Percentiles rank a stretch among this genome's conserved stretches.
Conservation (phyloP, 2,113 vertebrate species). For the Poicephalus gulielmi region DNA sequence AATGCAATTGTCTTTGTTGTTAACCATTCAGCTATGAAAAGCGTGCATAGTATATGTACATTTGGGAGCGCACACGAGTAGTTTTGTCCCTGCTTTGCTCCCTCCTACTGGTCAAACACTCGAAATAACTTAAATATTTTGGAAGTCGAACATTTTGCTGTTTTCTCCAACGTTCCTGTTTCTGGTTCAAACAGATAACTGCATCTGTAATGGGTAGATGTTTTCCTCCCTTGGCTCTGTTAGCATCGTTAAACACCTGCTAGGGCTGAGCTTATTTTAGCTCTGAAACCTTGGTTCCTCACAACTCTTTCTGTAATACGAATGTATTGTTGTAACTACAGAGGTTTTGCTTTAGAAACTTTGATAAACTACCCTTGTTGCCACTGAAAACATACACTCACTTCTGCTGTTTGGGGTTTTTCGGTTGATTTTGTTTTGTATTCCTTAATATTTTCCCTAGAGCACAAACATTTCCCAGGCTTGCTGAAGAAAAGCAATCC, state of each 20-base stretch:
- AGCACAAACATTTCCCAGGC: background rate
- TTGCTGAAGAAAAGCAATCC: background rate
- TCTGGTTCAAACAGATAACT: conserved; percentile 30
- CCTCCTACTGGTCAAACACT: conserved; percentile 49
- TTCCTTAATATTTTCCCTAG: background rate
- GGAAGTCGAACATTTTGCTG: background rate
- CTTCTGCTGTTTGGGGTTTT: background rate
- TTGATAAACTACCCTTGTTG: background rate
- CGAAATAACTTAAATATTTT: conserved; percentile 52
- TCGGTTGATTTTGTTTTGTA: background rate
- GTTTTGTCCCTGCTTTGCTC: conserved; percentile 53
- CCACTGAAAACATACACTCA: background rate
- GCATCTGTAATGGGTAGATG: background rate
- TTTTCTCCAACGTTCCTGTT: conserved; percentile 11
- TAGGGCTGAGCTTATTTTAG: background rate
- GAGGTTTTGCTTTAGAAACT: background rate
- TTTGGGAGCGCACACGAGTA: conserved; percentile 11
- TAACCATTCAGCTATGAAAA: conserved; percentile 58
- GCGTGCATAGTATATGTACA: conserved; percentile 18
- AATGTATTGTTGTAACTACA: background rate
- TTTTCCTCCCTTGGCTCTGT: background rate
- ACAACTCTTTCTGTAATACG: background rate
- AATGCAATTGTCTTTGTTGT: conserved; percentile 65
- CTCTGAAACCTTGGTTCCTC: background rate
- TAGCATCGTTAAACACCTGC: conserved; percentile 28